Conservation (phyloP, 2,797 vertebrate species). For the Megalops cyprinoides region DNA sequence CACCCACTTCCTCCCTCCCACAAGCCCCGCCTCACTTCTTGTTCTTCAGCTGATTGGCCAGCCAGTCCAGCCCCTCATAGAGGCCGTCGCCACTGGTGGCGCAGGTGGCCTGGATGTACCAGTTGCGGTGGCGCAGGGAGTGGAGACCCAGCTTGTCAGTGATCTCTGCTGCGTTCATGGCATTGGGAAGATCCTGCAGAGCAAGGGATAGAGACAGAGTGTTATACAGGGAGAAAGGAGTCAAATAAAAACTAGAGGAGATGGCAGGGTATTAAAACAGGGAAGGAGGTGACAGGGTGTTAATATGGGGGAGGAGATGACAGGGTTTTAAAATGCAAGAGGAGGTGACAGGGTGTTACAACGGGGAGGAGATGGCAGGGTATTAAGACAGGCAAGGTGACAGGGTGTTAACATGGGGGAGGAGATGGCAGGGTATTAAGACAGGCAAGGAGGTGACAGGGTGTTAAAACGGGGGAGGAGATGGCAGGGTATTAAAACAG, state of each 20-base stretch:
- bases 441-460: neutral
- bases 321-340: neutral
- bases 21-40: slow-evolving; percentile 81
- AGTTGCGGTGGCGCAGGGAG: slow-evolving; percentile 93
- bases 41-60: slow-evolving; percentile 97
- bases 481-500: slow-evolving; percentile 21
- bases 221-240: neutral
- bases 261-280: neutral
- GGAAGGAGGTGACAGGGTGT: neutral
- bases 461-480: neutral
- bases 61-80: slow-evolving; percentile 96
- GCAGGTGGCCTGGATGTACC: slow-evolving; percentile 98
- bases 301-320: neutral
- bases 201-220: neutral
- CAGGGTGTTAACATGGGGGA: neutral
- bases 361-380: neutral
- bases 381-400: neutral
- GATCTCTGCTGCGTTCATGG: slow-evolving; percentile 97
- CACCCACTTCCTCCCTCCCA: slow-evolving; percentile 32
- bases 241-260: no score
- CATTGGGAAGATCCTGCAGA: slow-evolving; percentile 90
- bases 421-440: neutral
- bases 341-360: neutral
- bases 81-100: slow-evolving; percentile 95
- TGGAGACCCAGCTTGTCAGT: slow-evolving; percentile 96